These are phyloP conservation scores for Acestrorhynchus altus DNA, from an alignment of 2,797 vertebrate species.

Conservation along the genomic window DNA sequence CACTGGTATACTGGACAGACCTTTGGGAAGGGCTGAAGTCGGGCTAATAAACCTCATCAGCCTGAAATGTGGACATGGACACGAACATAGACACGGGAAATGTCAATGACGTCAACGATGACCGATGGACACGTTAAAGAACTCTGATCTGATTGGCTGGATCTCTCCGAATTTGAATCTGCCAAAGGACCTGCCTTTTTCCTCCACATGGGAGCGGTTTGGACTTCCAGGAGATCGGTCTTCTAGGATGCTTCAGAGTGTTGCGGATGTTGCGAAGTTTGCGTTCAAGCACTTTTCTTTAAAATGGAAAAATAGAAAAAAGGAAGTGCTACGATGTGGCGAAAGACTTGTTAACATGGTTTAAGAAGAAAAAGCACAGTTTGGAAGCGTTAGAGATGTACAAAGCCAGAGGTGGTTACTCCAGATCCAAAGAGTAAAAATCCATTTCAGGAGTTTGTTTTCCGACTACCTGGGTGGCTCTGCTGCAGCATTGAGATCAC, in stretches of 20 bases:
- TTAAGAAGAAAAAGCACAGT: slow-evolving; percentile 63
- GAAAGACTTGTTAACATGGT: slow-evolving; percentile 54
- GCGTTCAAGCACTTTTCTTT: slow-evolving; percentile 53
- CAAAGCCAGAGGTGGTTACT: no score
- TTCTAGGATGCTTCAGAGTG: neutral
- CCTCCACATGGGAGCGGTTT: neutral
- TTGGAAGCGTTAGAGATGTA: slow-evolving; percentile 31
- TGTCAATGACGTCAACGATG: slow-evolving; percentile 3
- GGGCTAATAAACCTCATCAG: slow-evolving; percentile 7
- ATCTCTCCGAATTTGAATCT: neutral
- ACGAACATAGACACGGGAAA: slow-evolving; percentile 9
- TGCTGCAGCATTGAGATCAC: no score
- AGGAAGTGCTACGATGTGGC: slow-evolving; percentile 50
- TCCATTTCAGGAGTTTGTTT: no score
- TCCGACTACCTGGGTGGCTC: no score
- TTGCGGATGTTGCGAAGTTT: slow-evolving; percentile 23
- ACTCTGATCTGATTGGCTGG: neutral
- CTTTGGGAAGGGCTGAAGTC: neutral
- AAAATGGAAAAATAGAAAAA: slow-evolving; percentile 46
- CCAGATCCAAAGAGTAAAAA: no score
- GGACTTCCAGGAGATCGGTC: neutral
- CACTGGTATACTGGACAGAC: slow-evolving; percentile 10
- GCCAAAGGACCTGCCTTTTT: neutral
- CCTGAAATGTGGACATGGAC: no score
- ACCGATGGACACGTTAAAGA: neutral